A percentile compares a stretch with the other conserved stretches of the same genome.
Conservation (phyloP, 1,140 invertebrate genomes). For the Lineus longissimus region DNA sequence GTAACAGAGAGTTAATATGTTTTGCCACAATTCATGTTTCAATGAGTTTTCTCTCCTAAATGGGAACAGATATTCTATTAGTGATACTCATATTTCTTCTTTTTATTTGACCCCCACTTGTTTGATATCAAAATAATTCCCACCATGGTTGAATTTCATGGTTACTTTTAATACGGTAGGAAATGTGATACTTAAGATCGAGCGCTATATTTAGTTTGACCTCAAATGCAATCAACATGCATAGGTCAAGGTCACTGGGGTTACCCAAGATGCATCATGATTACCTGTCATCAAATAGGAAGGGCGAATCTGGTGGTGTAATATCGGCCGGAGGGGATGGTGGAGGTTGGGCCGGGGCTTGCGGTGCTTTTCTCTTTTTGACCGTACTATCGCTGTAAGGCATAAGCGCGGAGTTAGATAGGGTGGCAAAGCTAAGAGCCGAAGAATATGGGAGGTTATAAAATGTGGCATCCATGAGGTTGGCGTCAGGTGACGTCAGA, state of each 20-base stretch:
- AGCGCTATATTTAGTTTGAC: background rate
- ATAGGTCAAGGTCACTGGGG: background rate
- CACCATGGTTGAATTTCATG: too few species aligned
- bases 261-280: background rate
- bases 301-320: background rate
- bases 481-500: too few species aligned
- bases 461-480: background rate
- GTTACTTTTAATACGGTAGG: too few species aligned
- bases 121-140: too few species aligned
- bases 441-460: slow-evolving; percentile 9
- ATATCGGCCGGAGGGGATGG: slow-evolving; percentile 9
- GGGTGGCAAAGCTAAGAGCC: background rate
- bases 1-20: too few species aligned
- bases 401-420: slow-evolving; percentile 10
- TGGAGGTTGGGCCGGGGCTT: slow-evolving; percentile 26
- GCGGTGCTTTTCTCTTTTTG: slow-evolving; percentile 37
- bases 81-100: too few species aligned
- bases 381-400: slow-evolving; percentile 41
- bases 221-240: background rate
- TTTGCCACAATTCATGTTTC: too few species aligned
- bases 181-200: too few species aligned
- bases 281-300: background rate
- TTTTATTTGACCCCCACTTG: too few species aligned
- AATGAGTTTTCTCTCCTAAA: too few species aligned
- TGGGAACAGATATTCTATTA: too few species aligned